A percentile compares a stretch with the other conserved stretches of the same genome.
Conservation (phyloP, 2,113 vertebrate species). For the Empidonax alnorum region DNA sequence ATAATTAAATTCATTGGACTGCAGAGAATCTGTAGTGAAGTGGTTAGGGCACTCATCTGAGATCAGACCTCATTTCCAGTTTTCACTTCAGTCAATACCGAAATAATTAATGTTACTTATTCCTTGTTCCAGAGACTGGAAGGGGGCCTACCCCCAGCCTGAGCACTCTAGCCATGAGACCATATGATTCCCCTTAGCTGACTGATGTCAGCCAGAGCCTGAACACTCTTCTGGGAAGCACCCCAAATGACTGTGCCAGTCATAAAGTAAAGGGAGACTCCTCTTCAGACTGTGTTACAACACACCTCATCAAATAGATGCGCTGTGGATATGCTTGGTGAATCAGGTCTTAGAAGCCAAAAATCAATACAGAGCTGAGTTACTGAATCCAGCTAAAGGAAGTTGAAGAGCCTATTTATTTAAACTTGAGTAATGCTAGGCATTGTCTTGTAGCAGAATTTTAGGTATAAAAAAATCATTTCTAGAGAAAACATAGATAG, state of each 20-base stretch:
- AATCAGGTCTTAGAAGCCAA: neutral
- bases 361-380: neutral
- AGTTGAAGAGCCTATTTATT: neutral
- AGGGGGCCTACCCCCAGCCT: fast-evolving
- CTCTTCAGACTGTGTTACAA: neutral
- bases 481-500: neutral
- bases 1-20: neutral
- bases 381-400: neutral
- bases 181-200: fast-evolving
- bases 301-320: fast-evolving
- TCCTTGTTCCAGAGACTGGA: neutral
- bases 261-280: neutral
- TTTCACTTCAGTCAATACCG: neutral
- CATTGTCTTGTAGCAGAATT: neutral
- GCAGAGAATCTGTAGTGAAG: neutral
- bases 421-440: neutral
- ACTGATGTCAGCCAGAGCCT: neutral
- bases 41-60: neutral
- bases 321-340: fast-evolving
- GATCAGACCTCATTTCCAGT: neutral
- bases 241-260: neutral
- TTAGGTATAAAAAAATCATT: neutral
- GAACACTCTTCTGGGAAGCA: neutral
- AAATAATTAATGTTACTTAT: neutral
- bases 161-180: neutral